Evolutionary conservation across 2,797 vertebrate genomes (phyloP), one percentile per base, ranked within the genome.

Genomic region (Poliocrania exsul): DNA sequence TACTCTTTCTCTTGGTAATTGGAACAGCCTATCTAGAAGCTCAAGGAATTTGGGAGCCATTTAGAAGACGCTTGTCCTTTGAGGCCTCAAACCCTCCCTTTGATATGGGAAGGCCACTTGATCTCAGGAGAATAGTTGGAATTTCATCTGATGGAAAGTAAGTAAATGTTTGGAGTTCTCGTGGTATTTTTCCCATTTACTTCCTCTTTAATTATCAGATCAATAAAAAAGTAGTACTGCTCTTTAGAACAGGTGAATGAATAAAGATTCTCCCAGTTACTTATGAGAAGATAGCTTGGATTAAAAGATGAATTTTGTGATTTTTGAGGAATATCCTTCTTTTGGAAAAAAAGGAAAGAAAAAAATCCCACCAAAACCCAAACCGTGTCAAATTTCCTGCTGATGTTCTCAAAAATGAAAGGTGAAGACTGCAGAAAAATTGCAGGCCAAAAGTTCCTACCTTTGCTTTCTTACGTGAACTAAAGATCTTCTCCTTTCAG

Each of bases 111-210:
- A 99, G 98, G 95, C 99, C 99, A 25, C 99, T 99, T 97, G 99
- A 99, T 98, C 99, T 99, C 99, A 99, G 99, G 98, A 99, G 99
- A 97, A 99, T 99, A 90, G 99, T 99, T 97, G 99, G 99, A 96
- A 98, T 99, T 97, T 98, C 99, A 96, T 99, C 98, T 96, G 99
- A 99, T 20, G 97, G 98, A 98, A 99, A 99, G 99, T 99, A 98
- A 98, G 99, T 98, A 50, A 60, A 75, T 35, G 7, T 65, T 58
- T 56, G 5, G 25, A 16, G 6, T 12, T 35, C 24, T 21, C 33
- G 11, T 37, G 42, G 46, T 29, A 15, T 21, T 28, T 60, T 5
- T 16, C 13, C 16, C 8, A 7, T 75, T 47, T 69, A 57, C 50
- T 44, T 54, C 6, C 25, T 7, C 7, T 66, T 74, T 35, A 54